A percentile compares a stretch with the other conserved stretches of the same genome.
Evolutionary conservation across 2,797 vertebrate genomes (phyloP).

Genomic region (Chiroxiphia lanceolata): DNA sequence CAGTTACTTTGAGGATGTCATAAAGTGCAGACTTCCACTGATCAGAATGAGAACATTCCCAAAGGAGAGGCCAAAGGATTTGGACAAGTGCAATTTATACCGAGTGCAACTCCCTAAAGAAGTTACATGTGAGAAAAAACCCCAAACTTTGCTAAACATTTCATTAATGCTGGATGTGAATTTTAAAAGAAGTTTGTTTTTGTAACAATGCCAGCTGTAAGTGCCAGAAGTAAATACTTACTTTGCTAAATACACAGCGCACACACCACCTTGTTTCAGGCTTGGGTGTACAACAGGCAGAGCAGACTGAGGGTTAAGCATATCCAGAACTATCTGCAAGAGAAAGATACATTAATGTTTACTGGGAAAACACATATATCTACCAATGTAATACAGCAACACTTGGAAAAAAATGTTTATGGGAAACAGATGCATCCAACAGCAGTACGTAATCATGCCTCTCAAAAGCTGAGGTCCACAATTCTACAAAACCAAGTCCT

Average conservation of each 20-base stretch:
- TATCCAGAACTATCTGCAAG: conserved; percentile 85
- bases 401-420: background rate
- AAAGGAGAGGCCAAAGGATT: background rate
- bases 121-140: background rate
- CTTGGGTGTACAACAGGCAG: conserved; percentile 78
- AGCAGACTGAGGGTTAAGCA: conserved; percentile 85
- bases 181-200: background rate
- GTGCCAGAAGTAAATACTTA: conserved; percentile 72
- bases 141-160: background rate
- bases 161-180: background rate
- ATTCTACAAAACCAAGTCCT: background rate
- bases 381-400: background rate
- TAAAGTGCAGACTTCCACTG: background rate
- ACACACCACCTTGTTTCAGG: conserved; percentile 86
- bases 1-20: background rate
- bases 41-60: background rate
- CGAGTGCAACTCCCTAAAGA: background rate
- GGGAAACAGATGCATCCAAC: background rate
- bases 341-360: background rate
- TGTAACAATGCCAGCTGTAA: background rate
- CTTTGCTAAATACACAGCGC: conserved; percentile 89
- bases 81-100: background rate
- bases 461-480: background rate
- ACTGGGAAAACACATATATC: background rate
- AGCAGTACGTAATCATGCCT: background rate